Percentiles rank a stretch among this genome's conserved stretches.
Evolutionary conservation across 2,113 vertebrate genomes (phyloP).

Genomic region (Prolemur simus): DNA sequence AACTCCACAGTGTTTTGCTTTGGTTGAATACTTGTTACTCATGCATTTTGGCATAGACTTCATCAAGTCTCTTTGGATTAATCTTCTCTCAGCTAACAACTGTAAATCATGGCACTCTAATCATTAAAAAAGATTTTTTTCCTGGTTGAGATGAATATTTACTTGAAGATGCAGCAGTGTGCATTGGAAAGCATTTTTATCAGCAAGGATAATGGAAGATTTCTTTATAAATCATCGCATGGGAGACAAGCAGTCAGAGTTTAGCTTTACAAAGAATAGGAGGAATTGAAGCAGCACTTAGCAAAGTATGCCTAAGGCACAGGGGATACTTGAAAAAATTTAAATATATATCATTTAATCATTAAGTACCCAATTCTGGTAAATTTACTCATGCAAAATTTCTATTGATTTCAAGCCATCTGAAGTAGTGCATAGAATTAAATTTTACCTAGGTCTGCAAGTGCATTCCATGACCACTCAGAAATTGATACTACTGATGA

Average conservation of each 20-base stretch:
- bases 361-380: neutral
- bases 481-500: neutral
- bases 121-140: slow-evolving; percentile 27
- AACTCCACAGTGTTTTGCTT: neutral
- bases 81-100: neutral
- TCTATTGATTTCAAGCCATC: neutral
- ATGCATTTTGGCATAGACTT: neutral
- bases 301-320: neutral
- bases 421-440: neutral
- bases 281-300: neutral
- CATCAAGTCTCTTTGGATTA: slow-evolving; percentile 45
- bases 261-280: slow-evolving; percentile 4
- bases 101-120: slow-evolving; percentile 30
- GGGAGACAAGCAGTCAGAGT: neutral
- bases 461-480: neutral
- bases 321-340: neutral
- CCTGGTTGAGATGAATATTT: slow-evolving; percentile 24
- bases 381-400: slow-evolving; percentile 39
- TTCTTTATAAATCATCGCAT: slow-evolving; percentile 52
- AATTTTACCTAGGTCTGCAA: neutral
- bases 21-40: neutral
- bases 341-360: neutral
- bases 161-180: neutral
- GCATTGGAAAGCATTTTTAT: slow-evolving; percentile 4
- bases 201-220: slow-evolving; percentile 37